Percentiles rank a stretch among this genome's conserved stretches.
phyloP scores from a whole-genome alignment of 2,888 invertebrate species.

The Perdita meconis region DNA sequence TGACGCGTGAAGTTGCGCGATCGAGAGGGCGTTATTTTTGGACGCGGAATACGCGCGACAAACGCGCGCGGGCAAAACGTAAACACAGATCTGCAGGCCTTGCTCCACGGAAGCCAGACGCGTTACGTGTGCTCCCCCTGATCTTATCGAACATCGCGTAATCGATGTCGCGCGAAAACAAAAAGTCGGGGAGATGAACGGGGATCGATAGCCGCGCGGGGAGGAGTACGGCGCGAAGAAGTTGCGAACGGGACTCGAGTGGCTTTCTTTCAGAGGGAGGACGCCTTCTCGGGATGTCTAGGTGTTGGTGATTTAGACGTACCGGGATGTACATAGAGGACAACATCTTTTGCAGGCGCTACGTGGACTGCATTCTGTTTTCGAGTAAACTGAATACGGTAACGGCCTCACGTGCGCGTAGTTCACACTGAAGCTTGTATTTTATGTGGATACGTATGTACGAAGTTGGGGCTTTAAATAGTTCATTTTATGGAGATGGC shows the following conservation, averaged over 20 bases:
- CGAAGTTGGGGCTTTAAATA: too few species aligned
- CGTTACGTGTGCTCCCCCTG: slow-evolving; percentile 20
- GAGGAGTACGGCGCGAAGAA: background rate
- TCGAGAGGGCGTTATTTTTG: slow-evolving; percentile 62
- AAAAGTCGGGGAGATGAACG: slow-evolving; percentile 14
- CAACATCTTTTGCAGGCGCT: too few species aligned
- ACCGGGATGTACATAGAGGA: too few species aligned
- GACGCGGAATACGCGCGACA: slow-evolving; percentile 18
- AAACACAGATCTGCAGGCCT: slow-evolving; percentile 55
- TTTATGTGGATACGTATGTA: too few species aligned
- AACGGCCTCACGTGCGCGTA: too few species aligned
- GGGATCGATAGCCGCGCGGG: slow-evolving; percentile 1
- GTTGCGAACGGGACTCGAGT: background rate
- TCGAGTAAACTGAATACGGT: too few species aligned
- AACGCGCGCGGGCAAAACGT: slow-evolving; percentile 37
- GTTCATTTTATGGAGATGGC: too few species aligned
- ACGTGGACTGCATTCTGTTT: too few species aligned
- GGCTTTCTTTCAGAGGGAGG: background rate
- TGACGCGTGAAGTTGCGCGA: too few species aligned
- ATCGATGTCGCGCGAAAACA: slow-evolving; percentile 38
- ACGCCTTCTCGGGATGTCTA: too few species aligned
- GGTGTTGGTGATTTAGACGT: too few species aligned
- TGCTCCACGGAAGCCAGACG: slow-evolving; percentile 49
- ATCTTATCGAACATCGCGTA: slow-evolving; percentile 51
- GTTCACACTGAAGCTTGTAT: too few species aligned